Evolutionary conservation across 2,797 vertebrate genomes (phyloP), one percentile per base, ranked within the genome.

Genomic region (Orestias chungarensis): DNA sequence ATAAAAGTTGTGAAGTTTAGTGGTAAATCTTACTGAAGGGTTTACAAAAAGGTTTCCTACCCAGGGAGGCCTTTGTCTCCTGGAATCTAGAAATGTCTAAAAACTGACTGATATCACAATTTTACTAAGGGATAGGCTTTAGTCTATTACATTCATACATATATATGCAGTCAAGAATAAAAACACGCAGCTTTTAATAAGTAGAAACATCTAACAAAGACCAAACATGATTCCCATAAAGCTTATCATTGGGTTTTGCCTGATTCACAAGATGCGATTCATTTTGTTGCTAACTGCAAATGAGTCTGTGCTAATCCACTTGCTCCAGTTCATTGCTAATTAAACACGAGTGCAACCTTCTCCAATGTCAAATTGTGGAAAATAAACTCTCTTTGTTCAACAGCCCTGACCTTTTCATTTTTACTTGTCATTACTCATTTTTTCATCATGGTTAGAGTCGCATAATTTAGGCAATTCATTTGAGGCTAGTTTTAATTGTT

Each of bases 381-480:
- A 87, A 87, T 65, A 71, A 23, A 74, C 77, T 59, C 27, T 84
- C 82, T 87, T 87, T 88, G 80, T 84, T 82, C 79, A 77, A 70
- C 82, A 14, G 80, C 83, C 64, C 74, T 92, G 88, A 91, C 89
- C 88, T 91, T 88, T 87, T 93, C 84, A 86, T 87, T 90, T 88
- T 76, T 80, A 88, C 87, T 78, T 90, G 86, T 91, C 88, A 90
- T 78, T 66, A 78, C 73, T 89, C 80, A 87, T 90, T 92, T 86
- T 83, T 79, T 78, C 74, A 31, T 92, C 84, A 83, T 43, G 70
- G 88, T 86, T 79, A 76, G 72, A 88, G 87, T 91, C 80, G 40
- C 68, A 69, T 81, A 95, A 96, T 93, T 82, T 89, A 95, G 93
- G 94, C 91, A 96, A 95, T 95, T 92, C 93, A 95, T 94, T 94